Evolutionary conservation across 2,797 vertebrate species (phyloP), one percentile per base, ranked within the genome.

Genomic region (Fundulus diaphanus): DNA sequence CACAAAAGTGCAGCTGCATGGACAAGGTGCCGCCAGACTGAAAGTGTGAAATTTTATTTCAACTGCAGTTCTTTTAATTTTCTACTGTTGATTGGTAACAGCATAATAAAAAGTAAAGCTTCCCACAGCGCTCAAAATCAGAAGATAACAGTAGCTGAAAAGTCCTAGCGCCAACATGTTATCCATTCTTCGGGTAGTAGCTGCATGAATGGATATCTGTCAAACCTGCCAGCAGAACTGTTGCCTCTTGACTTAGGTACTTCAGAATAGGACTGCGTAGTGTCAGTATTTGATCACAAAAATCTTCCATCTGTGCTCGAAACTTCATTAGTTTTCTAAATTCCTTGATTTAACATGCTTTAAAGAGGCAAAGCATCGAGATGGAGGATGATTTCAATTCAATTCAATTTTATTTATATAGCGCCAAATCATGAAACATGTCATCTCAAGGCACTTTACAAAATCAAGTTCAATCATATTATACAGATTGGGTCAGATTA

Each of bases 1-100:
- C 87, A 87, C 87, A 49, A 73, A 86, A 80, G 83, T 88, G 85
- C 85, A 89, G 85, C 87, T 90, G 81, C 88, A 70, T 73, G 80
- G 80, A 74, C 79, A 74, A 69, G 16, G 20, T 27, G 74, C 73
- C 72, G 81, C 83, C 73, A 80, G 56, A n/a, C 80, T 75, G n/a
- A 16, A 67, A 44, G 79, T 77, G 81, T 48, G 66, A 73, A 76
- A 83, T 85, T 82, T 85, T 82, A 85, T 92, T 84, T 78, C 90
- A 86, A 89, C 78, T 63, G 59, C 40, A 37, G 76, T 82, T 83
- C 66, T 84, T 85, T 85, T 77, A 76, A 84, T 83, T 71, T 76
- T 84, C 78, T 68, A 66, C 70, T 73, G 80, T 77, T 85, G 76
- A 87, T 88, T 89, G 74, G 73, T 84, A 82, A 77, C 69, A 57